Evolutionary conservation across 92 coral and sea anemone species (phyloP).

Genomic region (Blastomussa wellsi): DNA sequence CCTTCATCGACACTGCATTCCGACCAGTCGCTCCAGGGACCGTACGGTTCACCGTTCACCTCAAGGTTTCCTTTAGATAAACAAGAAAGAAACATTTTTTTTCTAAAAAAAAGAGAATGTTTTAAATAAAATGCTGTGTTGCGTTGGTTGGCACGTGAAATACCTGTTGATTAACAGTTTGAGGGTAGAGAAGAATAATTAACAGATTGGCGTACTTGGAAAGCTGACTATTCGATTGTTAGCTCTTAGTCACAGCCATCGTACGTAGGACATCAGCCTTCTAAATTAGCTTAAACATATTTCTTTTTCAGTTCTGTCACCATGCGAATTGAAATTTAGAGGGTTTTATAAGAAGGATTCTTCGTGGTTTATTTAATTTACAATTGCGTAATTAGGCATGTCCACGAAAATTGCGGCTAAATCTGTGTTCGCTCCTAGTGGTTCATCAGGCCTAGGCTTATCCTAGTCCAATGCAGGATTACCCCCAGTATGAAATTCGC

Average conservation of each 20-base stretch:
- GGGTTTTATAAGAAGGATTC: too few species aligned
- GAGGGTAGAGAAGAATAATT: neutral
- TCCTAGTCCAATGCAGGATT: too few species aligned
- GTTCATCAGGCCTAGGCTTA: too few species aligned
- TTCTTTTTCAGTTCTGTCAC: too few species aligned
- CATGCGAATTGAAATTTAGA: too few species aligned
- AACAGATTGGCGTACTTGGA: neutral
- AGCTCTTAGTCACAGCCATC: neutral
- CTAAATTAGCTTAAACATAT: neutral
- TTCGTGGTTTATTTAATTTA: too few species aligned
- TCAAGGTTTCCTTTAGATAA: neutral
- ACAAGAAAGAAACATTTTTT: neutral
- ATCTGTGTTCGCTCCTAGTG: too few species aligned
- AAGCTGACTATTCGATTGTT: neutral
- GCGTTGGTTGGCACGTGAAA: neutral
- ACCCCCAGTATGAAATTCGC: too few species aligned
- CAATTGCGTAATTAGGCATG: too few species aligned
- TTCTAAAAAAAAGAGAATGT: neutral
- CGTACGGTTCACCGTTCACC: slow-evolving; percentile 26
- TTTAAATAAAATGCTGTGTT: neutral
- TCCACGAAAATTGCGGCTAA: too few species aligned
- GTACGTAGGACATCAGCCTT: neutral
- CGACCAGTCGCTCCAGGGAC: slow-evolving; percentile 62
- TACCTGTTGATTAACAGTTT: neutral
- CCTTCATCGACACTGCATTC: slow-evolving; percentile 54